Evolutionary conservation across 1,140 invertebrate species (phyloP).

Genomic region (Atta colombica): DNA sequence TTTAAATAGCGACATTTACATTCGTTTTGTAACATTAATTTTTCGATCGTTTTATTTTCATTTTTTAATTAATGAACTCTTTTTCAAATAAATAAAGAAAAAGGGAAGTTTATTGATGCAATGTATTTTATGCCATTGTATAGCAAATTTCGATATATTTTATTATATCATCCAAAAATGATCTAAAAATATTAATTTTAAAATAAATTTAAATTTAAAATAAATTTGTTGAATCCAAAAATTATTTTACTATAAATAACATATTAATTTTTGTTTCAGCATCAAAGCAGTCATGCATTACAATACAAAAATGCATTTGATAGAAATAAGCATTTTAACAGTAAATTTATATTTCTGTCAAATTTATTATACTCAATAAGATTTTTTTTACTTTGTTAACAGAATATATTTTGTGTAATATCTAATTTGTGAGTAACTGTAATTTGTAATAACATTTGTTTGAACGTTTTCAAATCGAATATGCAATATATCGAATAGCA

Average conservation of each 20-base stretch:
- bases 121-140: neutral
- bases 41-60: neutral
- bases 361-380: neutral
- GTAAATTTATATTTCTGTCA: conserved; percentile 7
- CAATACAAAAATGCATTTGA: neutral
- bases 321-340: neutral
- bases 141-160: neutral
- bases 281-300: neutral
- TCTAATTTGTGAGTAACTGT: conserved; percentile 6
- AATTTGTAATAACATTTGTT: conserved; percentile 5
- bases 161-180: neutral
- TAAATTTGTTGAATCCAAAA: neutral
- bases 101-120: neutral
- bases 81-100: neutral
- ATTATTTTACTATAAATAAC: neutral
- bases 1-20: neutral
- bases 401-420: conserved; percentile 20
- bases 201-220: neutral
- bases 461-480: conserved; percentile 12
- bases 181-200: neutral
- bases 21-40: neutral
- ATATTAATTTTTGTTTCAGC: neutral
- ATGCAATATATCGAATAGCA: neutral
- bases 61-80: neutral
- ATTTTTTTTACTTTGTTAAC: neutral